Percentiles rank a stretch among this genome's conserved stretches.
Evolutionary conservation across 2,888 invertebrate species (phyloP).

Genomic region (Cosmia trapezina): DNA sequence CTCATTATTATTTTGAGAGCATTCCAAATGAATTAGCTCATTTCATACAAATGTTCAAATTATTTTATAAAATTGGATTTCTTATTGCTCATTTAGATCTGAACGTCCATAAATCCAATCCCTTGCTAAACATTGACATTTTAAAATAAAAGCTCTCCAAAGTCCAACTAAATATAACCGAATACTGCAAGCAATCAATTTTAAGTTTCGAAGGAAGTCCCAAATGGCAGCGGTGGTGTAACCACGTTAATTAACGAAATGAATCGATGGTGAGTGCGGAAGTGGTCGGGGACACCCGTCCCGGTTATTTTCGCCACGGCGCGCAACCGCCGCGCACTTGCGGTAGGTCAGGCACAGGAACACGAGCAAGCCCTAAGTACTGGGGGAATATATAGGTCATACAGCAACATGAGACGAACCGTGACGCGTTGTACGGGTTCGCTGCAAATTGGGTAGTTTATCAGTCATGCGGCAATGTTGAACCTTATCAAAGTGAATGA

Average conservation of each 20-base stretch:
- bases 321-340: slow-evolving; percentile 81
- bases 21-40: slow-evolving; percentile 23
- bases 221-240: slow-evolving; percentile 42
- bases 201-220: slow-evolving; percentile 40
- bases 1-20: slow-evolving; percentile 11
- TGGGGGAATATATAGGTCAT: slow-evolving; percentile 88
- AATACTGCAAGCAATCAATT: slow-evolving; percentile 33
- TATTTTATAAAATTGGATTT: background rate
- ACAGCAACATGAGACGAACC: slow-evolving; percentile 76
- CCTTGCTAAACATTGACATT: slow-evolving; percentile 21
- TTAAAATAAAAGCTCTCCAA: slow-evolving; percentile 20
- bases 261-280: slow-evolving; percentile 72
- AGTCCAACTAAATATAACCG: slow-evolving; percentile 18
- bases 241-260: slow-evolving; percentile 60
- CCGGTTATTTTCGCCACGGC: slow-evolving; percentile 83
- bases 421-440: slow-evolving; percentile 61
- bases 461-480: slow-evolving; percentile 77
- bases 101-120: slow-evolving; percentile 31
- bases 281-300: slow-evolving; percentile 79
- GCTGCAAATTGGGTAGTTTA: slow-evolving; percentile 68
- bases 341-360: slow-evolving; percentile 88
- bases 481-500: too few relatives aligned
- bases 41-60: background rate
- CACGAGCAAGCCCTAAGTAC: slow-evolving; percentile 86
- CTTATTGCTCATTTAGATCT: background rate